Base-by-base conservation (phyloP, 2,113 vertebrate species). In the Ascaphus truei region DNA sequence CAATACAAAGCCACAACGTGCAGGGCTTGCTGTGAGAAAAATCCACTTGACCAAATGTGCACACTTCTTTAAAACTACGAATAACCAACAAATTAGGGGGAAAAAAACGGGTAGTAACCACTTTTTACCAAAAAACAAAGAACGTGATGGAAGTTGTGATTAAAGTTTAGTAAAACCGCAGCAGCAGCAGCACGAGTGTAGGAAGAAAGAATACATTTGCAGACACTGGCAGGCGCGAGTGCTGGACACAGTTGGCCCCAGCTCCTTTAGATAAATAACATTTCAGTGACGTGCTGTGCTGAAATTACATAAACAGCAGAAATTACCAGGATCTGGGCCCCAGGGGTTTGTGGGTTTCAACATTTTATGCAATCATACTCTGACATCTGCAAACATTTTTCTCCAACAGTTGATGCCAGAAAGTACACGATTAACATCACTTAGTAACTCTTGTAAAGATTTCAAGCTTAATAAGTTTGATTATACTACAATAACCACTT, bases 281-380 rank as follows among this genome's bases (percentile, higher is more conserved):
- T 86, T 76, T 82, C 59, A 51, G 73, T 89, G 86, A 90, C 11
- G 8, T 64, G 62, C 65, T 77, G 68, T 64, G 76, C 79, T 85
- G 79, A 88, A 90, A 91, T 91, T 85, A 88, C 80, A 92, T 89
- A 92, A 95, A 92, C 91, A 91, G 83, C 80, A 85, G 78, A 90
- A 84, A 87, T 80, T 81, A 84, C 79, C 75, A 83, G 84, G 79
- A 87, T 71, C 59, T 69, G 74, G 83, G 77, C 77, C 79, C 77
- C 74, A 68, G 72, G 74, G 79, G 72, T 45, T 64, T 84, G 72
- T 79, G 80, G 78, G 75, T 78, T 88, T 85, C 75, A 83, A 84
- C 72, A 82, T 75, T 81, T 87, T 88, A 76, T 79, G 78, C 85
- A 84, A 84, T 89, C 87, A 80, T 83, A 81, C 76, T 74, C 55